Evolutionary conservation across 2,888 invertebrate genomes (phyloP).

Genomic region (Harpagoxenus sublaevis): DNA sequence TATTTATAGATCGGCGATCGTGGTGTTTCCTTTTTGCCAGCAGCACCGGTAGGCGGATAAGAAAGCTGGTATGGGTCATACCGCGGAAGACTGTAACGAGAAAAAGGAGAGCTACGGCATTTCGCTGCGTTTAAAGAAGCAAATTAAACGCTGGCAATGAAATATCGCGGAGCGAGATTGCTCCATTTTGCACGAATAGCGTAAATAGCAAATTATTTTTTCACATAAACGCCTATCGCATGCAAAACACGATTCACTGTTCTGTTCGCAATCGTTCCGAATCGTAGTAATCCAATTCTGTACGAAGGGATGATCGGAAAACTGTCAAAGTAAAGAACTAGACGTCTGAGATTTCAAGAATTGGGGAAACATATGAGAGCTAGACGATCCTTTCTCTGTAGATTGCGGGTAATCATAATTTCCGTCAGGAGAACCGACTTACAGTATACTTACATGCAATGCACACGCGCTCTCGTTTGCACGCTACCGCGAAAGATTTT

Average conservation of each 20-base stretch:
- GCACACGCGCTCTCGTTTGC: conserved; percentile 41
- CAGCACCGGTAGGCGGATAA: conserved; percentile 67
- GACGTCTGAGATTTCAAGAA: not conserved
- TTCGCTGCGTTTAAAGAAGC: conserved; percentile 42
- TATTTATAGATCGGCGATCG: conserved; percentile 70
- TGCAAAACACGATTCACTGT: not conserved
- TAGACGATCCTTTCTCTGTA: conserved; percentile 37
- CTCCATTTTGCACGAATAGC: not conserved
- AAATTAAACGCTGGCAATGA: conserved; percentile 56
- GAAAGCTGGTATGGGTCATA: conserved; percentile 72
- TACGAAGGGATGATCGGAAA: not conserved
- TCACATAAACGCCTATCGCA: too few relatives aligned
- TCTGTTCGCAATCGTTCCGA: not conserved
- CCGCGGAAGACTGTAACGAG: conserved; percentile 63
- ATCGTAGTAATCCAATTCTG: not conserved
- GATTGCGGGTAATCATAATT: conserved; percentile 34
- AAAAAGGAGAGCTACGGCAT: conserved; percentile 64
- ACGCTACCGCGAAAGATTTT: conserved; percentile 63
- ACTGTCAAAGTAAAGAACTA: not conserved
- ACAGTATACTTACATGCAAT: not conserved
- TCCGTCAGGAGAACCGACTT: not conserved
- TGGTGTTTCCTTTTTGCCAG: conserved; percentile 71
- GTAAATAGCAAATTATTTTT: not conserved
- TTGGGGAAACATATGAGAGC: not conserved
- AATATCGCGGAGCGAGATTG: conserved; percentile 32